These are phyloP conservation scores for Lagria hirta DNA, from an alignment of 2,888 invertebrate species.

Conservation along the genomic window DNA sequence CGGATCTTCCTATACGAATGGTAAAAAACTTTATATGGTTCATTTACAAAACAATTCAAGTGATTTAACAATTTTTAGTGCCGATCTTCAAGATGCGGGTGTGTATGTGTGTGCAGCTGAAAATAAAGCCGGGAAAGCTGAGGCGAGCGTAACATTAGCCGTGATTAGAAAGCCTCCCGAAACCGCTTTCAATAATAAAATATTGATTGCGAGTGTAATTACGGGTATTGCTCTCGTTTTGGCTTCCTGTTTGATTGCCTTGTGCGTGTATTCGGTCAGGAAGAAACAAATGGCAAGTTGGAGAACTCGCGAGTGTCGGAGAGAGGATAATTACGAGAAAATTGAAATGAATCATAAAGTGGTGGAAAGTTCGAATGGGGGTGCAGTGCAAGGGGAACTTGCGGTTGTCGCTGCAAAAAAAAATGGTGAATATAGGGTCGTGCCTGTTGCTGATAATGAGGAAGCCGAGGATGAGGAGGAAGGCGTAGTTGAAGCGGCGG, in stretches of 20 bases:
- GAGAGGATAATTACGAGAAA: constrained; percentile 73
- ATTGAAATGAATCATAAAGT: constrained; percentile 70
- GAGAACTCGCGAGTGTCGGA: constrained; percentile 51
- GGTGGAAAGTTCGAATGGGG: constrained; percentile 44
- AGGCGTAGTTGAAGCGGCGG: constrained; percentile 39
- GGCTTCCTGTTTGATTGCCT: constrained; percentile 65
- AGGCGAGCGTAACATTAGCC: constrained; percentile 71
- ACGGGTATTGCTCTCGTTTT: constrained; percentile 67
- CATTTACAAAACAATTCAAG: constrained; percentile 68
- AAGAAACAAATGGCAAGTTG: constrained; percentile 64
- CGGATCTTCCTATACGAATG: constrained; percentile 53
- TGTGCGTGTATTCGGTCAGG: constrained; percentile 63
- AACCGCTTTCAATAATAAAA: constrained; percentile 61
- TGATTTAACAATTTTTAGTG: constrained; percentile 71
- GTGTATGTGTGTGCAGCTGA: constrained; percentile 77
- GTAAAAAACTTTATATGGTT: constrained; percentile 66
- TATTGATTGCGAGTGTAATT: constrained; percentile 67
- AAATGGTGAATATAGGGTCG: constrained; percentile 72
- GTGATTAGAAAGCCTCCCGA: constrained; percentile 68
- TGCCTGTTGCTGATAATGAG: constrained; percentile 63
- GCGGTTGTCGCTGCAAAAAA: constrained; percentile 57
- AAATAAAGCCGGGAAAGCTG: constrained; percentile 76
- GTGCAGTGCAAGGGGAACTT: constrained; percentile 32
- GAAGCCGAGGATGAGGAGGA: constrained; percentile 64
- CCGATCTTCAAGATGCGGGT: constrained; percentile 74